Evolutionary conservation across 2,113 vertebrate genomes (phyloP).

Genomic region (Ceuthmochares aereus): DNA sequence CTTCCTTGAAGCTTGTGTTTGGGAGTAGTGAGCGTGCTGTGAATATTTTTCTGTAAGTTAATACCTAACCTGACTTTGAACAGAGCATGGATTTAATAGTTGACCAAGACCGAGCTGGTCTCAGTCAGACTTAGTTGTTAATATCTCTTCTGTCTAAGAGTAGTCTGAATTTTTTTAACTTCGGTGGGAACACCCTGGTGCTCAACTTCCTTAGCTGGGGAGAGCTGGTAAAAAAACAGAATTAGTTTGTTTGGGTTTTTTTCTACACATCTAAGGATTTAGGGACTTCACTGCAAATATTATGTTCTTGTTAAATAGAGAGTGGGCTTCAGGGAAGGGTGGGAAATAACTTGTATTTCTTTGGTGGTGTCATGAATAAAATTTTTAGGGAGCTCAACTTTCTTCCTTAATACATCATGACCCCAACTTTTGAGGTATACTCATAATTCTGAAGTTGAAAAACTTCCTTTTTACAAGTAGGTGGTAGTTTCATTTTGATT

Average conservation of each 20-base stretch:
- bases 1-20: background rate
- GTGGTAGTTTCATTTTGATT: background rate
- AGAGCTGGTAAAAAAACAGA: background rate
- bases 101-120: background rate
- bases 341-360: background rate
- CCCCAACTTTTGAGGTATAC: background rate
- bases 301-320: background rate
- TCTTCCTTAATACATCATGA: background rate
- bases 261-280: background rate
- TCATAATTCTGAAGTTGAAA: background rate
- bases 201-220: background rate
- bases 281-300: background rate
- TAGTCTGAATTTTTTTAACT: background rate
- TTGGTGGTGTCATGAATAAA: background rate
- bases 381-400: background rate
- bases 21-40: background rate
- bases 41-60: background rate
- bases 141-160: background rate
- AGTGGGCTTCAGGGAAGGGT: background rate
- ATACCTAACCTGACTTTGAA: background rate
- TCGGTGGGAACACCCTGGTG: background rate
- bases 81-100: background rate
- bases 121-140: background rate
- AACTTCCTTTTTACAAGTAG: rapidly evolving
- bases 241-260: rapidly evolving